Evolutionary conservation across 1,140 invertebrate genomes (phyloP), one percentile per base, ranked within the genome.

Genomic region (Drosophila burlai): DNA sequence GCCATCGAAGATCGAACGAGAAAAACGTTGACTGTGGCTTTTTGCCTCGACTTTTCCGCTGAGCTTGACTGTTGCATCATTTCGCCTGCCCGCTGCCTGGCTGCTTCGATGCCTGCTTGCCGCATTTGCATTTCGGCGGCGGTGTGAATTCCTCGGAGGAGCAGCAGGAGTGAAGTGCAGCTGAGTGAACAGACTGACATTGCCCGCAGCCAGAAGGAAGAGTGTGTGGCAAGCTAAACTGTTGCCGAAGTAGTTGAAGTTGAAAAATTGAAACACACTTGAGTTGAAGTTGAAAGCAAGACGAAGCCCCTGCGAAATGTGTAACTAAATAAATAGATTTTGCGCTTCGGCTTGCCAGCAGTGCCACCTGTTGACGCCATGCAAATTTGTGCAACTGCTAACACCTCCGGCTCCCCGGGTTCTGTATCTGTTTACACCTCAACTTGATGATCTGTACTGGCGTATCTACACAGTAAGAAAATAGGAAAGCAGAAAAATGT

Each of bases 301-400:
- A 46, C 40, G 54, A 62, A 65, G 64, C 60, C 72, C 71, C 43
- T 52, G 52, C 71, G 52, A 75, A 82, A 80, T 80, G 67, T 87
- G 76, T 80, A 83, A 83, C 73, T 75, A 75, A 87, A 87, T 79
- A 87, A 87, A 87, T 87, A 87, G 81, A 89, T 84, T 81, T 81
- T 46, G 46, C 66, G 84, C 77, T 72, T 59, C 58, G 55, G 49
- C 60, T 73, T 74, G 50, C 55, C 63, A 86, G 81, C 71, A 40
- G 66, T 67, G 80, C 74, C 84, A 87, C 85, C 81, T 87, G 84
- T 87, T 83, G 83, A 71, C 65, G 83, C 68, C 76, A 83, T 89
- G 77, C 60, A 87, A 89, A 87, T 87, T 87, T 87, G 84, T 81
- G 78, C 84, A 87, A 84, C 84, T 78, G 83, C 71, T 81, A 66